Percentiles rank a stretch among this genome's conserved stretches.
Evolutionary conservation across 1,140 invertebrate species (phyloP).

Genomic region (Oppia nitens): DNA sequence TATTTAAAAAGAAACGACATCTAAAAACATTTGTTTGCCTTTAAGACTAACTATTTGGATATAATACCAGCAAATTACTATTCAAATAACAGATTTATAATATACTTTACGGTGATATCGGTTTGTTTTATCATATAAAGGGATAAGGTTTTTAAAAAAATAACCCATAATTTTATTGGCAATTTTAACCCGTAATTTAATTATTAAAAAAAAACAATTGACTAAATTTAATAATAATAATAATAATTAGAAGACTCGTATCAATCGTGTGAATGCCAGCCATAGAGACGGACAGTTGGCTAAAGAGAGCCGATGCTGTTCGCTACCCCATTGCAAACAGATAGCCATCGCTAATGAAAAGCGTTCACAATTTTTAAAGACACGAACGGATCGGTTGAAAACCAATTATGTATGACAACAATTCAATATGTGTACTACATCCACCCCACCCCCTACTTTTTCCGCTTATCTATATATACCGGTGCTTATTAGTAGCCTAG

Average conservation of each 20-base stretch:
- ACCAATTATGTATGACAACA: not conserved
- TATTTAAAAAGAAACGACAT: too few relatives aligned
- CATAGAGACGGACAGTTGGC: not conserved
- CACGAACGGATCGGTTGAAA: not conserved
- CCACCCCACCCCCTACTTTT: too few relatives aligned
- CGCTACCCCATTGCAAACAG: not conserved
- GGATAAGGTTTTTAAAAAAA: not conserved
- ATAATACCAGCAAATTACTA: too few relatives aligned
- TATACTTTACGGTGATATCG: not conserved
- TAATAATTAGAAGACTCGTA: not conserved
- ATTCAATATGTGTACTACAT: too few relatives aligned
- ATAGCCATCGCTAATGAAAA: not conserved
- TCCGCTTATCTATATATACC: too few relatives aligned
- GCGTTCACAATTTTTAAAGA: not conserved
- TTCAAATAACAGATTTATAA: not conserved
- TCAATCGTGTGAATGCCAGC: not conserved
- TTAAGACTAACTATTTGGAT: too few relatives aligned
- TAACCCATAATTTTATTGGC: not conserved
- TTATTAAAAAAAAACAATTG: too few relatives aligned
- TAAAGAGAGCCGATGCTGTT: not conserved
- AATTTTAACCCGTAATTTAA: not conserved
- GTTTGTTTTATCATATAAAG: too few relatives aligned
- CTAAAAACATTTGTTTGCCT: too few relatives aligned
- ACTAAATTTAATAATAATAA: too few relatives aligned
- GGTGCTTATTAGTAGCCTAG: too few relatives aligned